Evolutionary conservation across 2,888 invertebrate species (phyloP).

Genomic region (Mactromeris polynyma): DNA sequence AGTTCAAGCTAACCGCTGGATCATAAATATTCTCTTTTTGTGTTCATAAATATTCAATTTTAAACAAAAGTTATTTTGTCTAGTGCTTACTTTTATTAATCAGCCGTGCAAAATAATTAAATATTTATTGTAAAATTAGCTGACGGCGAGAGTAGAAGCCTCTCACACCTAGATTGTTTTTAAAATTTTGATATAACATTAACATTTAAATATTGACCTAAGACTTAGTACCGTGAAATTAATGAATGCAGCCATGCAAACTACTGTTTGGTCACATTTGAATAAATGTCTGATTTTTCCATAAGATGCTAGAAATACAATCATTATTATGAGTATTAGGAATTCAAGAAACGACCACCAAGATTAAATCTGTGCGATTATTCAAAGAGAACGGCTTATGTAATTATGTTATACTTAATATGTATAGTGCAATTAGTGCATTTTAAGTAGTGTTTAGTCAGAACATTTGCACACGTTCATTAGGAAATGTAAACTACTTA

Average conservation of each 20-base stretch:
- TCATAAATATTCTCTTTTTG: neutral
- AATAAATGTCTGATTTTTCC: neutral
- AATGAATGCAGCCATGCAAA: neutral
- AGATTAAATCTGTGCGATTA: neutral
- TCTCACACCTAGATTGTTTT: neutral
- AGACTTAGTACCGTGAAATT: neutral
- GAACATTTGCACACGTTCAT: too few relatives aligned
- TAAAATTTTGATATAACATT: too few relatives aligned
- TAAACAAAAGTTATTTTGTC: neutral
- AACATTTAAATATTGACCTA: neutral
- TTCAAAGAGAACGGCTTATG: neutral
- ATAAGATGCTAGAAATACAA: neutral
- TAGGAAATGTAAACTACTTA: too few relatives aligned
- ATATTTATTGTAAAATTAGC: neutral
- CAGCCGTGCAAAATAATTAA: neutral
- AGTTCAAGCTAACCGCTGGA: too few relatives aligned
- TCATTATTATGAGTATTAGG: neutral
- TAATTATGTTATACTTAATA: neutral
- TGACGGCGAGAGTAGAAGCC: neutral
- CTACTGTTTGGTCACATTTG: neutral
- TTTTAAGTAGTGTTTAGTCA: too few relatives aligned
- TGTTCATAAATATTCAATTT: neutral
- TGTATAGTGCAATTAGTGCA: too few relatives aligned
- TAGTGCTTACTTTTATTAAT: neutral
- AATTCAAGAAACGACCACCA: neutral